phyloP scores from a whole-genome alignment of 2,888 invertebrate genomes.

The Drosophila subquinaria region DNA sequence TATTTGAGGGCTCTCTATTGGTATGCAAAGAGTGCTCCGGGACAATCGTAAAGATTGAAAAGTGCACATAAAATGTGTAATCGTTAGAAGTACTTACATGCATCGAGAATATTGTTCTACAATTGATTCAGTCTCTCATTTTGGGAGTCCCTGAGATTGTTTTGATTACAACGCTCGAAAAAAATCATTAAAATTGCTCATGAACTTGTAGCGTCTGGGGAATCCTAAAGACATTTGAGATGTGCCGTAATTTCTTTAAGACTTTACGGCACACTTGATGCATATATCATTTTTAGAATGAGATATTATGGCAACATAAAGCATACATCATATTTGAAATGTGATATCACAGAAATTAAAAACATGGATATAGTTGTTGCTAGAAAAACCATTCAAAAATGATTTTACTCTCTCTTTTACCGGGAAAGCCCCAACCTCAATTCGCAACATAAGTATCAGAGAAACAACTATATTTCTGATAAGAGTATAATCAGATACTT shows the following conservation, averaged over 20 bases:
- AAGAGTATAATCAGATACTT: too few species aligned
- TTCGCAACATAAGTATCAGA: too few species aligned
- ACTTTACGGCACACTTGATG: constrained; percentile 26
- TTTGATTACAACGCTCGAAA: constrained; percentile 46
- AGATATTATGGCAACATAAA: constrained; percentile 1
- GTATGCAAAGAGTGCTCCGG: constrained; percentile 69
- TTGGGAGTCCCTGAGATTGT: constrained; percentile 19
- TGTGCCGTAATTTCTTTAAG: constrained; percentile 29
- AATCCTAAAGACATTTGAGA: constrained; percentile 43
- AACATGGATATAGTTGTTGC: neutral
- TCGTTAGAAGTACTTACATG: constrained; percentile 67
- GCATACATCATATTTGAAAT: constrained; percentile 1
- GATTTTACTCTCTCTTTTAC: too few species aligned
- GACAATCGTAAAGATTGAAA: constrained; percentile 66
- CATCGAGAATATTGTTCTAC: constrained; percentile 53
- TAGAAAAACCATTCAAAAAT: too few species aligned
- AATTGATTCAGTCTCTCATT: constrained; percentile 2
- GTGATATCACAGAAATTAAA: neutral
- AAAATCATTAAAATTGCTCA: constrained; percentile 62
- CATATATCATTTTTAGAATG: neutral
- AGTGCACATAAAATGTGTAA: constrained; percentile 75
- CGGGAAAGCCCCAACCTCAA: too few species aligned
- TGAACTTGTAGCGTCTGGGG: constrained; percentile 64
- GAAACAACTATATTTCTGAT: too few species aligned
- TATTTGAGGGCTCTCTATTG: constrained; percentile 42